Base-by-base conservation (phyloP, 2,113 vertebrate genomes). In the Cichladusa arquata region DNA sequence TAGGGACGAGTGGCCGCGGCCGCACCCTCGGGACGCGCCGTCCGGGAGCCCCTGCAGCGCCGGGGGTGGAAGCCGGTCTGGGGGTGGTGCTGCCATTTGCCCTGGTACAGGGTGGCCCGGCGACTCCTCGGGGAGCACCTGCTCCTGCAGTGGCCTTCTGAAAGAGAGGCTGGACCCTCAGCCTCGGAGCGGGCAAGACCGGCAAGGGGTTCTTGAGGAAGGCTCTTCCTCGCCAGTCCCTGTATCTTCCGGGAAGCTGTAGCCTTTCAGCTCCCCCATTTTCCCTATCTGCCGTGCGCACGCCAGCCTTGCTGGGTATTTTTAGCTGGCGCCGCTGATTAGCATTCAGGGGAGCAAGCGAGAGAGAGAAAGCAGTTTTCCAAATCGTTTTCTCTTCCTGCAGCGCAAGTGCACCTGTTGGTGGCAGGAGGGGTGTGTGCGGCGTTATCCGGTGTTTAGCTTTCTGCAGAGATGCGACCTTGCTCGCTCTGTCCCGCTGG, bases 311-410 rank as follows among this genome's bases (percentile, higher is more conserved):
- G n/a, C 54, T 33, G 66, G 53, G 25, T 96, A 96, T 96, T 96
- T 96, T 96, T 96, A 97, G 96, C 82, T 2, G 4, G 54, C 33
- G 38, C 54, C 6, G 14, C 92, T 93, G 88, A 93, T 97, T 93
- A 97, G 79, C 85, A 97, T 97, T 93, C 96, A 92, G 54, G 45
- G 71, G 50, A 97, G 88, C 67, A 73, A 86, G 66, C 4, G 11
- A 73, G 58, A 29, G 42, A 86, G 57, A 79, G 88, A 73, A 86
- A 78, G 73, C 62, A 14, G 7, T 69, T 88, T 91, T 87, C 53
- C 40, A 69, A 81, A 61, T 78, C 12, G 2, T 64, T 85, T 58
- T 82, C 40, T 81, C 34, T 73, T 91, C 50, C 85, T 72, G 29
- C 36, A 69, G 42, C 28, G 31, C 50, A 50, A 60, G 10, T 26